Base-by-base conservation (phyloP, 2,797 vertebrate genomes). In the Myripristis jacobus region DNA sequence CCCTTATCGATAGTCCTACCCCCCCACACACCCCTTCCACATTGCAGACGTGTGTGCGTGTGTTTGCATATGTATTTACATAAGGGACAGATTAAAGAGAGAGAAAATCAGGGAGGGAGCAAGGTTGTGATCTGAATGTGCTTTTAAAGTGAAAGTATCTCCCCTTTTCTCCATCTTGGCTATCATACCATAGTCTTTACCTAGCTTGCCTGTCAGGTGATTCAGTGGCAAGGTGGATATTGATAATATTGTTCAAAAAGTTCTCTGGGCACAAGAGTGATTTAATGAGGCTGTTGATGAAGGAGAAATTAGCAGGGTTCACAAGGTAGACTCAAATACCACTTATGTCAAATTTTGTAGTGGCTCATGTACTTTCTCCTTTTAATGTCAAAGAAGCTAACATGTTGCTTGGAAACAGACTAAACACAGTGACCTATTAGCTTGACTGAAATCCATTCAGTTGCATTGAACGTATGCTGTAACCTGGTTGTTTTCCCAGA, bases 1-100 rank as follows among this genome's bases (percentile, higher is more conserved):
- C 92, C 94, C 94, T 72, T 95, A 94, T 82, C 94, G 93, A 94
- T 95, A 95, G 91, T 81, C 75, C 77, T 72, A 81, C 68, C 70
- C 74, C 83, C 81, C 71, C 66, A n/a, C 79, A 87, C 83, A 83
- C 69, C 83, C 68, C 59, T 84, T 81, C 82, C 87, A 91, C 80
- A 85, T 82, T 73, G 85, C 79, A 85, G 75, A 77, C 62, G 77
- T 79, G 79, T 64, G 27, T 83, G 79, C 73, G 72, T 66, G 71
- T 73, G 71, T 16, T 58, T 47, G 70, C 71, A 73, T 84, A 74
- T 77, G 79, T 85, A 82, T 83, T 87, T 90, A 73, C 81, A 72
- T 82, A 85, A 89, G 78, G 83, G 87, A 84, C 80, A 85, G 83
- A 76, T 77, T 65, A 59, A 80, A 65, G 67, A 76, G 75, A 69